A percentile compares a stretch with the other conserved stretches of the same genome.
These are phyloP conservation scores for Biston betularia DNA, from an alignment of 2,888 invertebrate genomes.

Conservation along the genomic window DNA sequence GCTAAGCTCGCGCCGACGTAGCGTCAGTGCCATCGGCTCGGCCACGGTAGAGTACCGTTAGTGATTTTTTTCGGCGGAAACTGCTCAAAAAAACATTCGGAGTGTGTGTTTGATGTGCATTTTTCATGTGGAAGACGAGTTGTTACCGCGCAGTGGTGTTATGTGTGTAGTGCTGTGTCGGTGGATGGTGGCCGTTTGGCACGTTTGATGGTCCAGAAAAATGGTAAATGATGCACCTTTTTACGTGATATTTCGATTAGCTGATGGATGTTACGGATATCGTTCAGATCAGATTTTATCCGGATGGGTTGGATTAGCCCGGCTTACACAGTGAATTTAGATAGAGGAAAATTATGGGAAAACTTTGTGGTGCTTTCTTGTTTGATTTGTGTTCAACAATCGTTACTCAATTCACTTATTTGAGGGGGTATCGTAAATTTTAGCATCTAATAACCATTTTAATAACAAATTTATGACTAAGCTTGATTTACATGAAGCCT, in stretches of 20 bases:
- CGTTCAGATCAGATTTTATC: slow-evolving; percentile 51
- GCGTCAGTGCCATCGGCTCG: slow-evolving; percentile 74
- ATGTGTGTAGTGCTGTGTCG: slow-evolving; percentile 71
- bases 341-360: slow-evolving; percentile 12
- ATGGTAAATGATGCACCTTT: slow-evolving; percentile 75
- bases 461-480: not conserved
- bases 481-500: too few relatives aligned
- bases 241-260: slow-evolving; percentile 59
- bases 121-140: slow-evolving; percentile 54
- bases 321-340: slow-evolving; percentile 16
- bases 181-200: slow-evolving; percentile 52
- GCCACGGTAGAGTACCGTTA: slow-evolving; percentile 47
- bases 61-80: slow-evolving; percentile 46
- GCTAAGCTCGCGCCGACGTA: slow-evolving; percentile 70
- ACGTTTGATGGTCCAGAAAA: slow-evolving; percentile 76
- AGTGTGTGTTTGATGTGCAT: slow-evolving; percentile 70
- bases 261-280: slow-evolving; percentile 54
- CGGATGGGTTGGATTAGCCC: slow-evolving; percentile 34
- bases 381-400: not conserved
- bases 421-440: not conserved
- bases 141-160: slow-evolving; percentile 61
- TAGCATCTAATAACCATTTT: not conserved
- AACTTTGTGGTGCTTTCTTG: slow-evolving; percentile 2
- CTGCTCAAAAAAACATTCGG: slow-evolving; percentile 58
- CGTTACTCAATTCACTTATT: not conserved